phyloP scores from a whole-genome alignment of 2,797 vertebrate species.

The Poecile montanus region DNA sequence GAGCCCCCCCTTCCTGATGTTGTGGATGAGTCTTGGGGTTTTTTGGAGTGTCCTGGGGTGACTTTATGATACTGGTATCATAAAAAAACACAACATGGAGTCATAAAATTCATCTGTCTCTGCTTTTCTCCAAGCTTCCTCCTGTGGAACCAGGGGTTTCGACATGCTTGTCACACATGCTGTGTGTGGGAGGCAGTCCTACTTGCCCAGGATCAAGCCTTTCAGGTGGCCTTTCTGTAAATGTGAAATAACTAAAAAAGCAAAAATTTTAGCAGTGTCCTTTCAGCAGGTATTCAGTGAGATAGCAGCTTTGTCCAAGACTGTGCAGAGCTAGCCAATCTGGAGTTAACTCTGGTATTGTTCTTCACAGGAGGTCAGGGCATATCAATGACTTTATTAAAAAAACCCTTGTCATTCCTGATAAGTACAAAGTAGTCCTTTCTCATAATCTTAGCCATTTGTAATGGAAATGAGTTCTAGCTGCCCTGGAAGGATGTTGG shows the following conservation, averaged over 20 bases:
- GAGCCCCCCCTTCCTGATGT: neutral
- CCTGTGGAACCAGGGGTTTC: neutral
- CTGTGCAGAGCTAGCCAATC: neutral
- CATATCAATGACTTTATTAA: neutral
- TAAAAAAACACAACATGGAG: neutral
- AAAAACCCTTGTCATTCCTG: neutral
- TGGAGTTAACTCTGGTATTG: neutral
- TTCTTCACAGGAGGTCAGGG: neutral
- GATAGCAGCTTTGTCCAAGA: neutral
- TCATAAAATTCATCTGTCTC: neutral
- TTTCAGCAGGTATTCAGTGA: neutral
- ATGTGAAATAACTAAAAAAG: neutral
- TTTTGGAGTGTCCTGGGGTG: neutral
- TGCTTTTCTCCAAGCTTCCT: neutral
- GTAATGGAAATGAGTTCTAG: neutral
- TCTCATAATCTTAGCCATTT: neutral
- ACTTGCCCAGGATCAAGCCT: neutral
- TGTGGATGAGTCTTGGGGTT: neutral
- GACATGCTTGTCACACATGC: neutral
- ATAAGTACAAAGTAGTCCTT: neutral
- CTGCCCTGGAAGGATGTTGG: neutral
- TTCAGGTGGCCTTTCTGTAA: neutral
- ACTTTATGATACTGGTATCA: too few species aligned
- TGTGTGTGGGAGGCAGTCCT: neutral
- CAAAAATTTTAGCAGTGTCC: neutral